Percentiles rank a stretch among this genome's conserved stretches.
phyloP scores from a whole-genome alignment of 2,113 vertebrate genomes.

The Terrapene triunguis region DNA sequence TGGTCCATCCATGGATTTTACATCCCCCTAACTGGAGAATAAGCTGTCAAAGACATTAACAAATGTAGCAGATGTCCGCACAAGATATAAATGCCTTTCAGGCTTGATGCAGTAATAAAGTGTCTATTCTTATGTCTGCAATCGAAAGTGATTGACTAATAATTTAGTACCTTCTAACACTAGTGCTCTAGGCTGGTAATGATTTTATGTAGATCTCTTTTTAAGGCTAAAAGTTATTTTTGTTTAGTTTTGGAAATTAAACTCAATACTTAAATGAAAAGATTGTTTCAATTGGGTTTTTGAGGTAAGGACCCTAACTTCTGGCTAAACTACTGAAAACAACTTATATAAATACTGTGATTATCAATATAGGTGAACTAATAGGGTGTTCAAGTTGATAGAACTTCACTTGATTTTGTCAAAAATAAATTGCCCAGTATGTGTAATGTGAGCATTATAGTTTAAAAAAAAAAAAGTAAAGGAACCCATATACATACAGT shows the following conservation, averaged over 20 bases:
- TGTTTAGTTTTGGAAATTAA: background rate
- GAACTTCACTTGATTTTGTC: background rate
- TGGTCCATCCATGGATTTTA: background rate
- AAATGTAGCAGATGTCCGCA: background rate
- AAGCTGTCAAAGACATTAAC: background rate
- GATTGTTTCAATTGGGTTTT: background rate
- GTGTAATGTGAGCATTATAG: background rate
- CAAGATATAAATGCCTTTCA: background rate
- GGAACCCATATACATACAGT: accelerated
- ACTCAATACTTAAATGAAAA: background rate
- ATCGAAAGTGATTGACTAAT: conserved; percentile 21
- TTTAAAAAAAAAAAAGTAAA: background rate
- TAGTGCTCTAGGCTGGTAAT: conserved; percentile 4
- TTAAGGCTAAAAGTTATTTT: background rate
- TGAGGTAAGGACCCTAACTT: background rate
- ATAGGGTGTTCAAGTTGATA: background rate
- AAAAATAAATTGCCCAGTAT: background rate
- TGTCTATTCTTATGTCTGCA: conserved; percentile 14
- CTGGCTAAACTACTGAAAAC: background rate
- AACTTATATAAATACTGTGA: background rate
- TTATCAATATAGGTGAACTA: background rate
- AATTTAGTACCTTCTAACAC: conserved; percentile 56
- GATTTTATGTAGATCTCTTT: background rate
- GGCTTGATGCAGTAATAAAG: background rate
- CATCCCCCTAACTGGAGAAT: background rate